A percentile compares a stretch with the other conserved stretches of the same genome.
Conservation (phyloP, 1,140 invertebrate species). For the Pseudachorutes palmiensis region DNA sequence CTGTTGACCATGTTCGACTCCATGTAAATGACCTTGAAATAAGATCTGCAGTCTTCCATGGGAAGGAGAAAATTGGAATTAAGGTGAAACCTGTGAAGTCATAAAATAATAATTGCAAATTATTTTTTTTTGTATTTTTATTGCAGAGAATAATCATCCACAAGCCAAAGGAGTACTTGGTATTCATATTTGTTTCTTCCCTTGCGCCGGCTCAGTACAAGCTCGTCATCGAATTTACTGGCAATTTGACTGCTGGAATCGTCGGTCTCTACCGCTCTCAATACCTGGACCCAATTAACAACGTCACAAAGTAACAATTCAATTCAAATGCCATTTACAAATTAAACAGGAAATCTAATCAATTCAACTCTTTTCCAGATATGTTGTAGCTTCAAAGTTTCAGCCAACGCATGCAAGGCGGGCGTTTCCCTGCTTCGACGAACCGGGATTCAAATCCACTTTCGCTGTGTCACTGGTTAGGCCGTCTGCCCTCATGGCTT, state of each 20-base stretch:
- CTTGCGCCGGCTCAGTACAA: slow-evolving; percentile 54
- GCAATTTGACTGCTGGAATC: slow-evolving; percentile 55
- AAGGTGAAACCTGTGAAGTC: neutral
- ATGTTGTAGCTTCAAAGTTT: slow-evolving; percentile 53
- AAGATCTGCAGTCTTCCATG: neutral
- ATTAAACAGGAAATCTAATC: too few species aligned
- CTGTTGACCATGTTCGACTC: slow-evolving; percentile 43
- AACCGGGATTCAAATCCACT: slow-evolving; percentile 83
- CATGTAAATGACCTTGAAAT: slow-evolving; percentile 42
- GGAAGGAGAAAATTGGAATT: slow-evolving; percentile 4
- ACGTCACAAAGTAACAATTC: slow-evolving; percentile 33
- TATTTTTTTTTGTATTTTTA: neutral
- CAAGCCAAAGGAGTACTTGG: slow-evolving; percentile 56
- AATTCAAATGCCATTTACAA: too few species aligned
- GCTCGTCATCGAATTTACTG: slow-evolving; percentile 58
- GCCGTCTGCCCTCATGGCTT: slow-evolving; percentile 57
- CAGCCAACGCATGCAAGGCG: slow-evolving; percentile 53
- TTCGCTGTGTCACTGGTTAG: slow-evolving; percentile 69
- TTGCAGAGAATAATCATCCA: slow-evolving; percentile 46
- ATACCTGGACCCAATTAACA: slow-evolving; percentile 53
- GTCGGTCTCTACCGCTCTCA: slow-evolving; percentile 70
- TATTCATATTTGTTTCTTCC: slow-evolving; percentile 49
- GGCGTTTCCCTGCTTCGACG: slow-evolving; percentile 61
- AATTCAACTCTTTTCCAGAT: slow-evolving; percentile 37
- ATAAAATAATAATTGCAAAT: too few species aligned